Evolutionary conservation across 2,113 vertebrate species (phyloP), one percentile per base, ranked within the genome.

Genomic region (Macaca nemestrina): DNA sequence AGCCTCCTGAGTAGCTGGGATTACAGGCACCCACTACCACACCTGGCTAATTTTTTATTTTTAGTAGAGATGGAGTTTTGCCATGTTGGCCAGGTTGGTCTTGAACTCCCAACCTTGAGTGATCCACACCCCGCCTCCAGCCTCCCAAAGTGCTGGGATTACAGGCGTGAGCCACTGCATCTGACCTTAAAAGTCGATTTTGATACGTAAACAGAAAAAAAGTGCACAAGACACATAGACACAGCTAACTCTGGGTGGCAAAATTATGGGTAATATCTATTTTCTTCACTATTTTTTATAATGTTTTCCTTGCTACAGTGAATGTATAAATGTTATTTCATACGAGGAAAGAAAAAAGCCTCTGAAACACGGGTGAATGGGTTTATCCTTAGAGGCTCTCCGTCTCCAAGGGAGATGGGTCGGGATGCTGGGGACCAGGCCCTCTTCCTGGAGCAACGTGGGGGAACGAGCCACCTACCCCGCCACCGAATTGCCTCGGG

Each of bases 201-300:
- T 30, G 30, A 35, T 0, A 1, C 0, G 1, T 1, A 8, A 32
- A 3, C 20, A 8, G 78, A 6, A 25, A 27, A 40, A 6, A 22
- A 10, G 32, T 4, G 22, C 6, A 2, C 1, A 4, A 32, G 40
- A 93, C 35, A 12, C 38, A 8, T 1, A 9, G 18, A 64, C 40
- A 72, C 30, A 1, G 64, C 64, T 7, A 3, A 4, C 23, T 64
- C 68, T 13, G 22, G 27, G 20, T 2, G 35, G 50, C 35, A 0
- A 35, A 9, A 18, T 35, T 1, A 61, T 0, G 3, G 35, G 32
- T 79, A 10, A 16, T 17, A 81, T 45, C 59, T 38, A 38, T 64
- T 68, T 55, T 52, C 70, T 23, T 68, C 68, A 5, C 52, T 87
- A 12, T 27, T 57, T 35, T 95, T n/a, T 55, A 55, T 0, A 40